A percentile compares a stretch with the other conserved stretches of the same genome.
These are phyloP conservation scores for Euphydryas editha DNA, from an alignment of 2,888 invertebrate genomes.

Conservation along the genomic window DNA sequence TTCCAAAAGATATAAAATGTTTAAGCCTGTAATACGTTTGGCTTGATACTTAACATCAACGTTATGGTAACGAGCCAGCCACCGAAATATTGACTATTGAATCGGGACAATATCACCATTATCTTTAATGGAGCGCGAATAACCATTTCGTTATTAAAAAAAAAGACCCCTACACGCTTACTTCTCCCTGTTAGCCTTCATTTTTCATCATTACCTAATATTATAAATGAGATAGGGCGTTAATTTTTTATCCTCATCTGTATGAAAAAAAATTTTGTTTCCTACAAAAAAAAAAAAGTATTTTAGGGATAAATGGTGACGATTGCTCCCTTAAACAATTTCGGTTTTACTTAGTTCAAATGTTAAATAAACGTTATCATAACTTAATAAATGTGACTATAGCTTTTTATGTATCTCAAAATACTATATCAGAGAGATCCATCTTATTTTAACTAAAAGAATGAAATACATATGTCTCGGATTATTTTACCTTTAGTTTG, in stretches of 20 bases:
- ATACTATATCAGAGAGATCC: background rate
- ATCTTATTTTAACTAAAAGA: background rate
- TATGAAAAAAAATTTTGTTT: background rate
- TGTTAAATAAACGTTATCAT: background rate
- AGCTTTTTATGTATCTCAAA: background rate
- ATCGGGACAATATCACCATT: constrained; percentile 5
- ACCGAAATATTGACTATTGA: constrained; percentile 13
- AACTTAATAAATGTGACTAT: no score
- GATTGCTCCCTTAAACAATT: background rate
- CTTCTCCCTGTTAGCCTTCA: background rate
- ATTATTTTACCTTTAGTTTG: constrained; percentile 1
- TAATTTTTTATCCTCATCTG: background rate
- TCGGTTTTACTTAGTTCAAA: background rate
- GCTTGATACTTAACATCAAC: background rate
- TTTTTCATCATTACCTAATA: background rate
- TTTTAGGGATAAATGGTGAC: background rate
- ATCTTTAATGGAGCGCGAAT: constrained; percentile 9
- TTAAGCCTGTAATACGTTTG: background rate
- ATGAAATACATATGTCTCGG: constrained; percentile 9
- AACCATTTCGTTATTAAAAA: constrained; percentile 16
- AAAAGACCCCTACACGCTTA: background rate
- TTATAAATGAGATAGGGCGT: background rate
- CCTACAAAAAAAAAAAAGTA: background rate
- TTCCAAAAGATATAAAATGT: background rate
- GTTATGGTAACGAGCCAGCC: constrained; percentile 1